Conservation (phyloP, 2,113 vertebrate species). For the Scartelaos histophorus region DNA sequence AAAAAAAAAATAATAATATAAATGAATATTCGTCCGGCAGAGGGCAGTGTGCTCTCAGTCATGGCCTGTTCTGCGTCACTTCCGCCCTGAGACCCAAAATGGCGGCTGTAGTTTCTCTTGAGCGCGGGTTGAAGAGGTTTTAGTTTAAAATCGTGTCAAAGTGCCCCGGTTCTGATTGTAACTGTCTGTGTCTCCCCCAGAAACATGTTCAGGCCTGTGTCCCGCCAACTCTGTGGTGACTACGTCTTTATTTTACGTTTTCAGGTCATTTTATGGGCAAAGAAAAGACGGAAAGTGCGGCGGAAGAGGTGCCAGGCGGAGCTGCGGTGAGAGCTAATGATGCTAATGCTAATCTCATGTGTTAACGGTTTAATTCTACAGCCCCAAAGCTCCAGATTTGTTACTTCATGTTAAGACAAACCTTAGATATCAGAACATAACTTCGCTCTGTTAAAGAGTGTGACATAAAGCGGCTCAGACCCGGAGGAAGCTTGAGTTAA, state of each 20-base stretch:
- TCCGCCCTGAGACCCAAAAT: slow-evolving; percentile 56
- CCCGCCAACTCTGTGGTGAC: slow-evolving; percentile 57
- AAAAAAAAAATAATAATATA: too few relatives aligned
- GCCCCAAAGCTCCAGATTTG: too few relatives aligned
- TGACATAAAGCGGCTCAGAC: too few relatives aligned
- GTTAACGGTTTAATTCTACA: background rate
- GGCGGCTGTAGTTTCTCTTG: slow-evolving; percentile 62
- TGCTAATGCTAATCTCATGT: background rate
- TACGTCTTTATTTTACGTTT: slow-evolving; percentile 78
- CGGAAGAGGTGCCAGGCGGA: slow-evolving; percentile 33
- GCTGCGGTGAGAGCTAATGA: slow-evolving; percentile 42
- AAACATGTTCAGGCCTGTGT: slow-evolving; percentile 69
- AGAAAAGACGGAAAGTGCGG: slow-evolving; percentile 27
- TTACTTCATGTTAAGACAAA: too few relatives aligned
- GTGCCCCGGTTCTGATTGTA: slow-evolving; percentile 68
- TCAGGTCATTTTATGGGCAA: slow-evolving; percentile 63
- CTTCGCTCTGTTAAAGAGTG: too few relatives aligned
- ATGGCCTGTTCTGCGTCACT: background rate
- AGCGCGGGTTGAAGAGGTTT: slow-evolving; percentile 44
- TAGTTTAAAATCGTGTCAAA: slow-evolving; percentile 51
- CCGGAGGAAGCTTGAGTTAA: too few relatives aligned
- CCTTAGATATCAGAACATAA: too few relatives aligned
- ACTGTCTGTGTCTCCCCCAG: slow-evolving; percentile 71
- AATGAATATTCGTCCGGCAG: background rate
- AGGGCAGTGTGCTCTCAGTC: background rate